Percentiles rank a stretch among this genome's conserved stretches.
Evolutionary conservation across 1,140 invertebrate genomes (phyloP).

Genomic region (Holcopasites calliopsidis): DNA sequence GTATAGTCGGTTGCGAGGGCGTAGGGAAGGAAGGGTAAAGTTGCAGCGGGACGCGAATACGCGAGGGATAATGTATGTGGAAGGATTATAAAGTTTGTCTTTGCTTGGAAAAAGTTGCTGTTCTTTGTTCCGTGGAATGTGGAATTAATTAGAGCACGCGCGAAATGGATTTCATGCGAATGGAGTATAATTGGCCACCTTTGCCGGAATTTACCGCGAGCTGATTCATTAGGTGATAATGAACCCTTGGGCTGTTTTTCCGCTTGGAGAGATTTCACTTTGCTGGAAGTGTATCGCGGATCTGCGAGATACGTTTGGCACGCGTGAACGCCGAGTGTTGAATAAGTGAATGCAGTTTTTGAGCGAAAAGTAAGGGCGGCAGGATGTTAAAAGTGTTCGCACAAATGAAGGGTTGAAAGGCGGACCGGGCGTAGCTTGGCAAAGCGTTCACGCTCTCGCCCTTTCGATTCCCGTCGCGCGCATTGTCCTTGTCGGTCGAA

Average conservation of each 20-base stretch:
- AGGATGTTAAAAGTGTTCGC: not conserved
- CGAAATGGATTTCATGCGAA: slow-evolving; percentile 55
- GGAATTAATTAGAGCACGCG: slow-evolving; percentile 72
- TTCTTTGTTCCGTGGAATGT: slow-evolving; percentile 64
- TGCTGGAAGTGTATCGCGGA: not conserved
- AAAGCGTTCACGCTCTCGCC: no score
- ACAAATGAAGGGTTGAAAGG: not conserved
- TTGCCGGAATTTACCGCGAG: not conserved
- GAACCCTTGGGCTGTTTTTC: not conserved
- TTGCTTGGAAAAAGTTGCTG: slow-evolving; percentile 51
- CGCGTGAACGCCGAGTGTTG: not conserved
- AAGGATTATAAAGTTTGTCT: slow-evolving; percentile 58
- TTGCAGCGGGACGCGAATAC: no score
- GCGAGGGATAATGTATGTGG: slow-evolving; percentile 44
- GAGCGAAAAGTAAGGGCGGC: not conserved
- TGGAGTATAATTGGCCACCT: not conserved
- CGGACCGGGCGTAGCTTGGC: no score
- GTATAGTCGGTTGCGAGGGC: slow-evolving; percentile 23
- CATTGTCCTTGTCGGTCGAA: no score
- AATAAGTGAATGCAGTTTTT: not conserved
- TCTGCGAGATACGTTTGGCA: not conserved
- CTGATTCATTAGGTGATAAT: not conserved
- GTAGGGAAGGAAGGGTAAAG: not conserved
- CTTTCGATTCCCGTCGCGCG: no score
- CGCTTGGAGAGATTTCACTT: not conserved